phyloP scores from a whole-genome alignment of 2,797 vertebrate genomes.

The Melanotaenia nigrans region DNA sequence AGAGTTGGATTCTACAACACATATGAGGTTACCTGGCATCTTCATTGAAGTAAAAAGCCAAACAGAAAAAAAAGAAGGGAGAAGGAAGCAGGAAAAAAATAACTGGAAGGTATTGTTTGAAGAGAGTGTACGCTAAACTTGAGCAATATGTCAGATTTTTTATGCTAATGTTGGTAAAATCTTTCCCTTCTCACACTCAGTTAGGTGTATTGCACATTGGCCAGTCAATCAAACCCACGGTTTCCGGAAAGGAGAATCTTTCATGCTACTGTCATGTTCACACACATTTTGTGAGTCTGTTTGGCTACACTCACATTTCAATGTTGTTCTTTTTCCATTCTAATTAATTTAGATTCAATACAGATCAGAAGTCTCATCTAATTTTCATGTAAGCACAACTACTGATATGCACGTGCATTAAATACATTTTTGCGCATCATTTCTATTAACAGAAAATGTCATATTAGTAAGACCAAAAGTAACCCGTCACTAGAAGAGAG shows the following conservation, averaged over 20 bases:
- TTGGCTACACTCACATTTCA: neutral
- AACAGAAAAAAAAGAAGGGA: constrained; percentile 7
- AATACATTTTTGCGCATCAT: too few species aligned
- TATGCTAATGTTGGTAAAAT: neutral
- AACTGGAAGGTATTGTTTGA: neutral
- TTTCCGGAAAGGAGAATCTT: neutral
- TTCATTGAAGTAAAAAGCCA: constrained; percentile 27
- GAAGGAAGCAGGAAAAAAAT: neutral
- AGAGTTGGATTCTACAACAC: constrained; percentile 23
- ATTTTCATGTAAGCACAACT: neutral
- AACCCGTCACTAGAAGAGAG: neutral
- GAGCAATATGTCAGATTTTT: neutral
- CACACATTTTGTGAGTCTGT: constrained; percentile 2
- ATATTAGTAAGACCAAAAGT: too few species aligned
- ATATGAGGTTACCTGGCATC: constrained; percentile 27
- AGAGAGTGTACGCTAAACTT: constrained; percentile 2
- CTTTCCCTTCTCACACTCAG: neutral
- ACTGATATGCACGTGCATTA: too few species aligned
- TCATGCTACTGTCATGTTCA: neutral
- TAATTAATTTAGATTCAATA: neutral
- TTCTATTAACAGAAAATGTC: too few species aligned
- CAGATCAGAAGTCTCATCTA: neutral
- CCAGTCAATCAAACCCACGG: constrained; percentile 1
- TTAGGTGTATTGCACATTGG: neutral
- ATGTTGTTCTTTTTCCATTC: neutral